Evolutionary conservation across 2,113 vertebrate genomes (phyloP), one percentile per base, ranked within the genome.

Genomic region (Epinephelus moara): DNA sequence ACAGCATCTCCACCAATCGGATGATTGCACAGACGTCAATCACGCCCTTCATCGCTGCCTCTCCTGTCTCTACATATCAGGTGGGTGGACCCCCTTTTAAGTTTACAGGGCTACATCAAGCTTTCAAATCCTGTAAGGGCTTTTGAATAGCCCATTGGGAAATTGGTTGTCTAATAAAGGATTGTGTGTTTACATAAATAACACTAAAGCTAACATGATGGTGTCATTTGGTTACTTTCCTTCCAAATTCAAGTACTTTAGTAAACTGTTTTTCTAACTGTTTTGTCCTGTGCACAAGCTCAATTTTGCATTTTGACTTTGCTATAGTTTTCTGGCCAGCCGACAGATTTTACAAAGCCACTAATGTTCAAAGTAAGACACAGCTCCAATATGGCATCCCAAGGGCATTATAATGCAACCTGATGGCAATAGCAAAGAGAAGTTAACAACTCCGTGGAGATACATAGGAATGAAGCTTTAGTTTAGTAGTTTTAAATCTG

Each of bases 21-120:
- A 99, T 99, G 97, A 99, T 99, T 92, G 97, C 98, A 94, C 98
- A 99, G 96, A 99, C 98, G 94, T 98, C 98, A 86, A 97, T 99
- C 96, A 98, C 98, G 37, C 98, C 98, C 91, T 99, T 98, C 97
- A 99, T 99, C 92, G 97, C 98, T 96, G 98, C 98, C 95, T 99
- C 98, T 93, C 98, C 98, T 89, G 98, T 99, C 92, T 99, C 98
- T 88, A 98, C 98, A 93, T 99, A 99, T 97, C 98, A 99, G 98
- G 98, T 99, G 95, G 71, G 97, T 90, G 59, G 23, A 70, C 33
- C 40, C 47, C 60, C 19, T 63, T 25, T 49, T 5, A 25, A 17
- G 27, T 30, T 45, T 63, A 12, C 25, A 69, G 17, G 21, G 10
- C 63, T n/a, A 23, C 4, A 49, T 53, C n/a, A 1, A 47, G 42